Base-by-base conservation (phyloP, 2,888 invertebrate species). In the Drosophila pseudotalamancana region DNA sequence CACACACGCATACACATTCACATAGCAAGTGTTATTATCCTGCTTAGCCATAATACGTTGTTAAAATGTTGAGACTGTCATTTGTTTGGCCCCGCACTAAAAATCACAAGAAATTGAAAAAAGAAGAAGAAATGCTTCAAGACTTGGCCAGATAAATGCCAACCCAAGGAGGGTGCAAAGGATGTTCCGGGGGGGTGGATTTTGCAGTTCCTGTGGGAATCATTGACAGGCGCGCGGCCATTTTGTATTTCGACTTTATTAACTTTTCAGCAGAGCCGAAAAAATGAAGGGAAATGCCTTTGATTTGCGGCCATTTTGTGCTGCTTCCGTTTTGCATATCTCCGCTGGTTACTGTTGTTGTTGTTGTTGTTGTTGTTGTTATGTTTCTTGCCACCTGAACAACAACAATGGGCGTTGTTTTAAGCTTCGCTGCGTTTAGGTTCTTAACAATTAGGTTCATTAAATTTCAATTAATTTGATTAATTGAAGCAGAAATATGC, bases 401-500 rank as follows among this genome's bases (percentile, higher is more conserved):
- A 12, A 8, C 14, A 40, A 40, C 18, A 35, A 21, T 14, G 12
- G 11, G 23, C 43, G 12, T 55, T 35, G 40, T 42, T 59, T 51
- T 48, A 35, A 42, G 57, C 35, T 66, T 66, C 49, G 67, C 63
- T 75, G 75, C 60, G 67, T 51, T 68, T 62, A 12, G 53, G 60
- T 65, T 70, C 76, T 66, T 72, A 70, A 74, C 85, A 85, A 84
- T 84, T 85, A 83, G 80, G 65, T 85, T 85, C 81, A 84, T 85
- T 85, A 85, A 82, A 82, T 82, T 83, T 85, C 85, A 84, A 85
- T 84, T 84, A 84, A 85, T 78, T 84, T 77, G 77, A 85, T 85
- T 82, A 85, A 84, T 84, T 84, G 83, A 85, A 84, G 83, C 85
- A 83, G 83, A 84, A 84, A 83, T 80, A 82, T 83, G 78, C 83